Conservation (phyloP, 2,797 vertebrate genomes). For the Babyrousa celebensis region DNA sequence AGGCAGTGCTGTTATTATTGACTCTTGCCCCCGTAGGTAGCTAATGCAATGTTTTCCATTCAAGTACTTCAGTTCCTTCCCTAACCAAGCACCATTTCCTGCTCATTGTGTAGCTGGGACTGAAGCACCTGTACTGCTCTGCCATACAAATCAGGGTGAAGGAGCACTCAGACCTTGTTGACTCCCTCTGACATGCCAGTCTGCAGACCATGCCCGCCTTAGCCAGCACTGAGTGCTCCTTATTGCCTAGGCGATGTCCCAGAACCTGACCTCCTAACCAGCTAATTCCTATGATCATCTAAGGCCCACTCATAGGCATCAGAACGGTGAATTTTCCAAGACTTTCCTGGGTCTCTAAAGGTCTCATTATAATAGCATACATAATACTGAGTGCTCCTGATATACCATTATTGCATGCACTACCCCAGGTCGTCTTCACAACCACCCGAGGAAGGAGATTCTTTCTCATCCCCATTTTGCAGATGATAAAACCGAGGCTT, state of each 20-base stretch:
- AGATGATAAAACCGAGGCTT: conserved; percentile 13
- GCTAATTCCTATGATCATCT: conserved; percentile 9
- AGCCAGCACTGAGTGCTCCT: background rate
- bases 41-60: conserved; percentile 28
- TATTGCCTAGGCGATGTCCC: background rate
- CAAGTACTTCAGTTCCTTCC: background rate
- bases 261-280: background rate
- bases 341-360: conserved; percentile 43
- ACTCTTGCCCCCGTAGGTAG: background rate
- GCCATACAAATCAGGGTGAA: background rate
- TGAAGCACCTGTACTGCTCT: background rate
- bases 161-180: background rate
- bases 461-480: background rate
- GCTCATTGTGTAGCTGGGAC: background rate
- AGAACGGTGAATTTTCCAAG: conserved; percentile 16
- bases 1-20: conserved; percentile 8
- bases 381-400: background rate
- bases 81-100: conserved; percentile 17
- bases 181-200: background rate
- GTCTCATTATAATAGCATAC: conserved; percentile 30
- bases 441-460: background rate
- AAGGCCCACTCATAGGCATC: background rate
- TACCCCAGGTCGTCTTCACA: background rate
- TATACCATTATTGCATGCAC: background rate
- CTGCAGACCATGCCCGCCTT: background rate